These are phyloP conservation scores for Halichoeres trimaculatus DNA, from an alignment of 2,113 vertebrate species.

Conservation along the genomic window DNA sequence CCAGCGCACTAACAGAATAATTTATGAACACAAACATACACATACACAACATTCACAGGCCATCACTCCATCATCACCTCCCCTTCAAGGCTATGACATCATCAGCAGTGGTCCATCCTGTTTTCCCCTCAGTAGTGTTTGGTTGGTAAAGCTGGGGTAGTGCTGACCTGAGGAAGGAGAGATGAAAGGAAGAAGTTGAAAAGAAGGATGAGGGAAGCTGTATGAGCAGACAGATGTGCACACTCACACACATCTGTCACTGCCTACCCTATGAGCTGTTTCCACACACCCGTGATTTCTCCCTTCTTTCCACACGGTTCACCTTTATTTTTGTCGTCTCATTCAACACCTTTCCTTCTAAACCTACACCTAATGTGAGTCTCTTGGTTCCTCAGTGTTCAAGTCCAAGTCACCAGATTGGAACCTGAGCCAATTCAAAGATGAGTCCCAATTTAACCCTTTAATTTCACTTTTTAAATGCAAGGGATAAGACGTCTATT, in stretches of 20 bases:
- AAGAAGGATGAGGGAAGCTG: conserved; percentile 47
- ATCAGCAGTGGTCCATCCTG: conserved; percentile 46
- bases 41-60: conserved; percentile 4
- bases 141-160: conserved; percentile 49
- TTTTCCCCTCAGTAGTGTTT: conserved; percentile 60
- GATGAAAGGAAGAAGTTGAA: conserved; percentile 50
- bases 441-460: too few relatives aligned
- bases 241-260: conserved; percentile 43
- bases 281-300: conserved; percentile 23
- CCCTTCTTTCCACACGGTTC: conserved; percentile 3
- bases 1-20: conserved; percentile 6
- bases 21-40: neutral
- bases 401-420: too few relatives aligned
- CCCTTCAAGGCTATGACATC: conserved; percentile 45
- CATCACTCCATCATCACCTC: conserved; percentile 44
- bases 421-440: too few relatives aligned
- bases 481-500: too few relatives aligned
- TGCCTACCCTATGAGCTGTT: conserved; percentile 15
- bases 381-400: too few relatives aligned
- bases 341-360: neutral
- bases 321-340: neutral
- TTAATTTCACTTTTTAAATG: too few relatives aligned
- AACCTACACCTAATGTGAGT: too few relatives aligned
- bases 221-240: conserved; percentile 43
- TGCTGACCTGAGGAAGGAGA: conserved; percentile 47